Percentiles rank a stretch among this genome's conserved stretches.
phyloP scores from a whole-genome alignment of 1,140 invertebrate genomes.

The Venturia canescens region DNA sequence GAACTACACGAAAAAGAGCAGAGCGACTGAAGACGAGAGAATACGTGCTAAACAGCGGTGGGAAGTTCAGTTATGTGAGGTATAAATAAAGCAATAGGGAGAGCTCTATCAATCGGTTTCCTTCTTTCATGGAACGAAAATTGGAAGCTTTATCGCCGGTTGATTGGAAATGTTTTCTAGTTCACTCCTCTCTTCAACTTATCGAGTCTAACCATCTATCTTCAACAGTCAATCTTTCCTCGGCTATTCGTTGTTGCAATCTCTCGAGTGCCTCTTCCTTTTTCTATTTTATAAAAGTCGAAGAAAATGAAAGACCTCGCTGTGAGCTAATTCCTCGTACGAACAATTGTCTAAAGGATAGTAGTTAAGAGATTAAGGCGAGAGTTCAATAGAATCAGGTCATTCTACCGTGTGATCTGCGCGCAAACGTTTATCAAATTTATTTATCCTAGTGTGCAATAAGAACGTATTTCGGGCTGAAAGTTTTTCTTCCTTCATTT shows the following conservation, averaged over 20 bases:
- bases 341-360: not conserved
- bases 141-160: slow-evolving; percentile 36
- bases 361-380: not conserved
- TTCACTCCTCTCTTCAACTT: slow-evolving; percentile 10
- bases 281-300: not conserved
- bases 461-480: no score
- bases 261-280: not conserved
- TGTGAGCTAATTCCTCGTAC: not conserved
- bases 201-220: not conserved
- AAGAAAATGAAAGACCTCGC: not conserved
- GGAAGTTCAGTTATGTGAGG: slow-evolving; percentile 48
- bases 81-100: not conserved
- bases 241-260: not conserved
- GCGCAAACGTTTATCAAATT: no score
- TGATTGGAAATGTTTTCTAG: slow-evolving; percentile 38
- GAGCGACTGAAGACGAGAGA: not conserved
- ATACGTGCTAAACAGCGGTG: not conserved
- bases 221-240: not conserved
- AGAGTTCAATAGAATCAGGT: no score
- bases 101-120: slow-evolving; percentile 23
- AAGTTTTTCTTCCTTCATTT: no score
- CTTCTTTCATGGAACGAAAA: slow-evolving; percentile 31
- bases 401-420: no score
- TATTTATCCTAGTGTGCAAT: no score
- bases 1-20: slow-evolving; percentile 1